Evolutionary conservation across 2,888 invertebrate species (phyloP), one percentile per base, ranked within the genome.

Genomic region (Stenurella melanura): DNA sequence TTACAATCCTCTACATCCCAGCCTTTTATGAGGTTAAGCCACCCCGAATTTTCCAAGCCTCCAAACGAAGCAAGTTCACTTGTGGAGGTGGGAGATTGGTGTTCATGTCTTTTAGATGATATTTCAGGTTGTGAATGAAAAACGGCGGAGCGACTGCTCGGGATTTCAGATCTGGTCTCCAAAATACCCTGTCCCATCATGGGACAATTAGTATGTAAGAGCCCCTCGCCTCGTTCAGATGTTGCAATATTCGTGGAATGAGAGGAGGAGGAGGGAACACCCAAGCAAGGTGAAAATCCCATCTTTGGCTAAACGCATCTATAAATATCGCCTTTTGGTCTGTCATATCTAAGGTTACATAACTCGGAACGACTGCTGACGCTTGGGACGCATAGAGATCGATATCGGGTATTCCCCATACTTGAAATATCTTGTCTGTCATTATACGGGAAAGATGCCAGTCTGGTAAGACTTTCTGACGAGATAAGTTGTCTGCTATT

Each of bases 241-340:
- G 84, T n/a, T 75, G 68, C 9, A 83, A 75, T 0, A 85, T 80
- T 50, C 77, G 67, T 4, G 84, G 83, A 15, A 85, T 82, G 18
- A 85, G 75, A 12, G 78, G 58, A 6, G 85, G 86, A 7, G 86
- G 86, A 4, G 86, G 86, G 69, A 86, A 86, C 10, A 85, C 74
- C 80, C 86, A 86, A 0, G 77, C 79, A 11, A 77, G 69, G 4
- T 68, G 17, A 26, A 60, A 69, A 19, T 15, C 57, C 79, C 79
- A 80, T 15, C 26, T 21, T 21, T 57, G 79, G 76, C 77, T 79
- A 79, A 80, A 80, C 7, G 78, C 79, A 69, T 80, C 61, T 67
- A 76, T 69, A 30, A 80, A 80, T 5, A 5, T 26, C 9, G 79
- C 78, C 58, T 73, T 30, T 21, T 18, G 26, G 61, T 80, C 77